phyloP scores from a whole-genome alignment of 92 coral and sea anemone genomes.

The Paragorgia papillata region DNA sequence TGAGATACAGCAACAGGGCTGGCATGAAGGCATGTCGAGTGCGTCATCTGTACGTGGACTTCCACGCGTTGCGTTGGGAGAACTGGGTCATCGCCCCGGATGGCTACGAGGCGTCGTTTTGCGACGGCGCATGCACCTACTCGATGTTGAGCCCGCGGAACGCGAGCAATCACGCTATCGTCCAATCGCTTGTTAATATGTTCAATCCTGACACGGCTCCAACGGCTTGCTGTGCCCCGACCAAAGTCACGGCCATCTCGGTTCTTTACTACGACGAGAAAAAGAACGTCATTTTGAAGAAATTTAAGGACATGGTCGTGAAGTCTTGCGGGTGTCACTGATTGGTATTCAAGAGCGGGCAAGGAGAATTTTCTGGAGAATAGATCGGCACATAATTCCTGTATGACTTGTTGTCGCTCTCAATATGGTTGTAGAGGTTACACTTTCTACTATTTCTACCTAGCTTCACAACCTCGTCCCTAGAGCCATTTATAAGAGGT shows the following conservation, averaged over 20 bases:
- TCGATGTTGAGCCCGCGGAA: slow-evolving; percentile 74
- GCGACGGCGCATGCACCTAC: slow-evolving; percentile 84
- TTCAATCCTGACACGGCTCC: slow-evolving; percentile 73
- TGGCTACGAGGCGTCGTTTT: slow-evolving; percentile 78
- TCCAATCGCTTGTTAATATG: slow-evolving; percentile 84
- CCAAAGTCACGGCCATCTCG: slow-evolving; percentile 73
- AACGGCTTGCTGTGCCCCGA: slow-evolving; percentile 89
- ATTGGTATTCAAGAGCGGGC: background rate
- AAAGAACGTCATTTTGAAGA: slow-evolving; percentile 75
- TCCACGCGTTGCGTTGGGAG: slow-evolving; percentile 83
- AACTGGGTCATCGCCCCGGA: slow-evolving; percentile 97
- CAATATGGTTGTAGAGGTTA: too few species aligned
- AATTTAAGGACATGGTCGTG: slow-evolving; percentile 92
- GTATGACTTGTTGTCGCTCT: too few species aligned
- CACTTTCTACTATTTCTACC: too few species aligned
- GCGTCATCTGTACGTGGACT: slow-evolving; percentile 81
- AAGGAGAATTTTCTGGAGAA: background rate
- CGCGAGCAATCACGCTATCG: slow-evolving; percentile 95
- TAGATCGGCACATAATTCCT: background rate
- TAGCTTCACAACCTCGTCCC: too few species aligned
- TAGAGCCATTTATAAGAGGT: too few species aligned
- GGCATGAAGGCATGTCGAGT: slow-evolving; percentile 57
- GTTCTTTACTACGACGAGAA: slow-evolving; percentile 77
- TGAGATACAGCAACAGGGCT: slow-evolving; percentile 23
- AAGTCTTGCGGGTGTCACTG: slow-evolving; percentile 95